These are phyloP conservation scores for Venustaconcha ellipsiformis DNA, from an alignment of 1,140 invertebrate species.

Conservation along the genomic window DNA sequence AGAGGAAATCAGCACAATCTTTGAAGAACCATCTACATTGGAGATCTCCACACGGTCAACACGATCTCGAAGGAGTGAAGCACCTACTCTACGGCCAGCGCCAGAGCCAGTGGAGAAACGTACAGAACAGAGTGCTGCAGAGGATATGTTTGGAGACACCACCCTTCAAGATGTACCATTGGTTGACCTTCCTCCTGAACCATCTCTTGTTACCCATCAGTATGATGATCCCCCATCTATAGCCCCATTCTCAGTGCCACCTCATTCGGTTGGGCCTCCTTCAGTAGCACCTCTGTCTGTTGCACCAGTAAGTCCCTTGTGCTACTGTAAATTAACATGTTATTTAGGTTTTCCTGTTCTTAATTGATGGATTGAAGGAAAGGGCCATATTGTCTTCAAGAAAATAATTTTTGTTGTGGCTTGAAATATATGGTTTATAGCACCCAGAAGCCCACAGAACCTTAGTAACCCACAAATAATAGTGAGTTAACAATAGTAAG, in stretches of 20 bases:
- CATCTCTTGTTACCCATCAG: slow-evolving; percentile 20
- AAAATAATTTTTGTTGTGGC: no score
- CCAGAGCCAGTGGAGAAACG: not conserved
- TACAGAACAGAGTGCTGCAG: no score
- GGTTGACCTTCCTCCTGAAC: slow-evolving; percentile 34
- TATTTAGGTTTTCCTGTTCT: no score
- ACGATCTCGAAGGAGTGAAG: slow-evolving; percentile 14
- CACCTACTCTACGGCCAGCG: not conserved
- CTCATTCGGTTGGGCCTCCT: slow-evolving; percentile 46
- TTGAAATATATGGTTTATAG: no score
- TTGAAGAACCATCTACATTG: slow-evolving; percentile 42
- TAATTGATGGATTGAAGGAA: no score
- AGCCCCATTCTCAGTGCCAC: slow-evolving; percentile 55
- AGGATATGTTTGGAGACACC: no score
- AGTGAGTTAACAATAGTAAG: no score
- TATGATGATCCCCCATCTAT: slow-evolving; percentile 51
- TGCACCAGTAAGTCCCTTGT: not conserved
- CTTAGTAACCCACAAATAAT: no score
- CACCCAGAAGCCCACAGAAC: no score
- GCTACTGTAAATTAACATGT: no score
- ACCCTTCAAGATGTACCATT: slow-evolving; percentile 19
- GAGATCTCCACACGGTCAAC: slow-evolving; percentile 18
- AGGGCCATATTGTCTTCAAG: no score
- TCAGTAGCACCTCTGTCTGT: slow-evolving; percentile 48
- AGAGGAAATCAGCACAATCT: slow-evolving; percentile 49